Conservation (phyloP, 2,113 vertebrate genomes). For the Macquaria ambigua region DNA sequence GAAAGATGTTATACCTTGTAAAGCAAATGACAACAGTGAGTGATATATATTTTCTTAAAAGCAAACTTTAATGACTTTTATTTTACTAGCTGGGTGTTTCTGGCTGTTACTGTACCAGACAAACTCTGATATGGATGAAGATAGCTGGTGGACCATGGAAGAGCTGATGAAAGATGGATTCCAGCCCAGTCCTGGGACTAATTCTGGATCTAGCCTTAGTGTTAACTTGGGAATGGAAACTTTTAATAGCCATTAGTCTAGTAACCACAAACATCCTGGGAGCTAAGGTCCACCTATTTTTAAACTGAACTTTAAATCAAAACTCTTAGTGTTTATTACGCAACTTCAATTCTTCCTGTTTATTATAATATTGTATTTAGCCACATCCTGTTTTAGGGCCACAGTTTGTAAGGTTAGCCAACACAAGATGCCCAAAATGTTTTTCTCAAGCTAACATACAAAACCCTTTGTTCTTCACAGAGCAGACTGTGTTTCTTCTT, state of each 20-base stretch:
- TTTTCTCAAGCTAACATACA: neutral
- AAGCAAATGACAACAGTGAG: slow-evolving; percentile 26
- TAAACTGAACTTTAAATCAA: neutral
- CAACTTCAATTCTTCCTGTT: neutral
- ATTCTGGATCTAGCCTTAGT: neutral
- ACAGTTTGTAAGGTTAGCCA: neutral
- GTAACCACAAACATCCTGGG: neutral
- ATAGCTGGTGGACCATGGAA: slow-evolving; percentile 58
- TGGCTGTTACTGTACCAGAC: neutral
- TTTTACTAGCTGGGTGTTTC: slow-evolving; percentile 17
- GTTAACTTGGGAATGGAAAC: neutral
- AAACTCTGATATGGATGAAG: slow-evolving; percentile 50
- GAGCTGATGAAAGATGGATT: slow-evolving; percentile 73
- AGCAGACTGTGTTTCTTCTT: neutral
- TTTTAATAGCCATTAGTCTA: neutral
- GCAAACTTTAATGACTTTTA: slow-evolving; percentile 6
- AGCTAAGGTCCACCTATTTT: slow-evolving; percentile 6
- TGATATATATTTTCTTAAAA: slow-evolving; percentile 10
- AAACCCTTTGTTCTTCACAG: slow-evolving; percentile 20
- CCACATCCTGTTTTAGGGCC: neutral
- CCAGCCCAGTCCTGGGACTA: slow-evolving; percentile 67
- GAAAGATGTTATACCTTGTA: slow-evolving; percentile 38
- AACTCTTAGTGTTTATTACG: neutral
- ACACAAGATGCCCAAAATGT: neutral
- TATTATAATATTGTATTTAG: slow-evolving; percentile 8